Conservation (phyloP, 2,888 invertebrate genomes). For the Nudaria mundana region DNA sequence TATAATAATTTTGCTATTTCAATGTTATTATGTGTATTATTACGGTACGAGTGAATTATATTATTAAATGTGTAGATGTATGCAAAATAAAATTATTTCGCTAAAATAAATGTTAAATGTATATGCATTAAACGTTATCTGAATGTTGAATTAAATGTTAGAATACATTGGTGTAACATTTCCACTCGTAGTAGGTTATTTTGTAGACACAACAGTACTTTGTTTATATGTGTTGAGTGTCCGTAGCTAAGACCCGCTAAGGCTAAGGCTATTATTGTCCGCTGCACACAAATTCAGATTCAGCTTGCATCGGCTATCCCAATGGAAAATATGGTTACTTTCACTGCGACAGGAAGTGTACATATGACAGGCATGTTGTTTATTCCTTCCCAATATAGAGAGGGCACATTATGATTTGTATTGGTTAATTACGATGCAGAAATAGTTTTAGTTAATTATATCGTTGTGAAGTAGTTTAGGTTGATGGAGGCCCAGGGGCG, state of each 20-base stretch:
- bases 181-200: slow-evolving; percentile 34
- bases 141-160: slow-evolving; percentile 44
- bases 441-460: slow-evolving; percentile 78
- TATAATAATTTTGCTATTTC: slow-evolving; percentile 25
- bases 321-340: slow-evolving; percentile 54
- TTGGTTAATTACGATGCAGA: slow-evolving; percentile 69
- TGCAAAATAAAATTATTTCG: slow-evolving; percentile 30
- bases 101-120: slow-evolving; percentile 24
- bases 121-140: slow-evolving; percentile 39
- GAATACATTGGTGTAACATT: slow-evolving; percentile 44
- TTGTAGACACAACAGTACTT: slow-evolving; percentile 34
- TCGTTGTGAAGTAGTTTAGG: slow-evolving; percentile 78
- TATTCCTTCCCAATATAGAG: slow-evolving; percentile 70
- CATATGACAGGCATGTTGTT: slow-evolving; percentile 71
- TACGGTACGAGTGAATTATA: slow-evolving; percentile 35
- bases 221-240: slow-evolving; percentile 35
- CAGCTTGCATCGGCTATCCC: slow-evolving; percentile 50
- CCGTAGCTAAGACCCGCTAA: no score
- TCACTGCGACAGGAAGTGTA: slow-evolving; percentile 60
- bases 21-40: slow-evolving; percentile 21
- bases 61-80: slow-evolving; percentile 35
- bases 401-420: slow-evolving; percentile 66
- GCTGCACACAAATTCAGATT: slow-evolving; percentile 32
- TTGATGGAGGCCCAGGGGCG: slow-evolving; percentile 60
- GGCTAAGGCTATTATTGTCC: no score